Base-by-base conservation (phyloP, 2,113 vertebrate genomes). In the Phalacrocorax aristotelis region DNA sequence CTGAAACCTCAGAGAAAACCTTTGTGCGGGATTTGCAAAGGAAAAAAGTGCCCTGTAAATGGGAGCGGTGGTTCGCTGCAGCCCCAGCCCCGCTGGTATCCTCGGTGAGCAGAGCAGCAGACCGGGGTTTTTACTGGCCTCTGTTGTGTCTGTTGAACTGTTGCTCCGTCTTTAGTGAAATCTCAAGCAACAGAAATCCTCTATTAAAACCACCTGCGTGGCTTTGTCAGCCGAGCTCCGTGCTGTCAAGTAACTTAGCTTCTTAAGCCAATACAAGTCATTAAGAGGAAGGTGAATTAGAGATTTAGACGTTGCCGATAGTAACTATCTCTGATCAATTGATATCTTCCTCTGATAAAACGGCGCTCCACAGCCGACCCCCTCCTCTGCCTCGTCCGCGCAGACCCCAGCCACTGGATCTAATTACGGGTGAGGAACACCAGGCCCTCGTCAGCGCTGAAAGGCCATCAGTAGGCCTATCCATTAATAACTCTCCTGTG, bases 401-500 rank as follows among this genome's bases (percentile, higher is more conserved):
- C 94, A 95, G 97, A 94, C 96, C 96, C 91, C 75, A 10, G 64
- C 96, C 98, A 97, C 99, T 99, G 99, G 98, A 99, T 99, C 98
- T 98, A 98, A 99, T 99, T 99, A 99, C 2, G 95, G 91, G 78
- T 98, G 98, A 98, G 96, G 98, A 98, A 98, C 98, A 95, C 97
- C 98, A 98, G 99, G 98, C 97, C 97, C 96, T 72, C 94, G 96
- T 90, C 96, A 95, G 97, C 85, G 98, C 98, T 98, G 98, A 99
- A 98, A 99, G 98, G 98, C 98, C 98, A 98, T 99, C 99, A 98
- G 98, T 98, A 98, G 98, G 97, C 98, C 97, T 97, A 97, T 97
- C 98, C 98, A 99, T 99, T 98, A 99, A 99, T 99, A 99, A 98
- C 98, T 98, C 97, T 97, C 97, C 74, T 95, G 98, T 98, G 98